A percentile compares a stretch with the other conserved stretches of the same genome.
phyloP scores from a whole-genome alignment of 2,797 vertebrate genomes.

The Sebastes miniatus region DNA sequence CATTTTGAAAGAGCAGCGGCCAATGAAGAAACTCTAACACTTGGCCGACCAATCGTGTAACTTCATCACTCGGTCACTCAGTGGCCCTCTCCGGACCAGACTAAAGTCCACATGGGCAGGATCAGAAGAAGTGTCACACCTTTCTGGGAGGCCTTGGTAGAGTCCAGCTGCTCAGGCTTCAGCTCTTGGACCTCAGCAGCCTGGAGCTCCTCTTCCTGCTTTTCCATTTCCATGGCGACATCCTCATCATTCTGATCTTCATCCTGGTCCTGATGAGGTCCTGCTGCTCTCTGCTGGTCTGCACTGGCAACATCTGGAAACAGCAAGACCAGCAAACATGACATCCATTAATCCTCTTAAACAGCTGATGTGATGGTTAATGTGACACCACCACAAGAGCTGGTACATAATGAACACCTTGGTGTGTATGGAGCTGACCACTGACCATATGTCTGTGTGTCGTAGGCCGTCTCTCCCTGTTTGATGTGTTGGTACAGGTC shows the following conservation, averaged over 20 bases:
- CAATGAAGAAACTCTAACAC: too few relatives aligned
- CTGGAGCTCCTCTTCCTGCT: constrained; percentile 82
- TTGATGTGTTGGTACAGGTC: constrained; percentile 92
- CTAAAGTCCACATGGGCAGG: neutral
- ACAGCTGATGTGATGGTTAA: too few relatives aligned
- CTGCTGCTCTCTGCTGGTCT: constrained; percentile 87
- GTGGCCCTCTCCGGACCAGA: too few relatives aligned
- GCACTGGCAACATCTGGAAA: constrained; percentile 89
- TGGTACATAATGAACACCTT: neutral
- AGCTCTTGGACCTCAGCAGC: constrained; percentile 83
- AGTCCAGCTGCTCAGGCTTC: constrained; percentile 85
- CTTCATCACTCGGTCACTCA: too few relatives aligned
- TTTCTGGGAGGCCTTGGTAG: constrained; percentile 71
- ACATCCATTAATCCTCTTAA: neutral
- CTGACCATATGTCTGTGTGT: constrained; percentile 94
- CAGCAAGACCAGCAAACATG: neutral
- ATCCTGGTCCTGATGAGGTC: constrained; percentile 71
- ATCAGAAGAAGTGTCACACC: constrained; percentile 45
- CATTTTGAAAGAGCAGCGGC: too few relatives aligned
- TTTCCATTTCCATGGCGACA: constrained; percentile 84
- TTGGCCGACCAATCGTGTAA: too few relatives aligned
- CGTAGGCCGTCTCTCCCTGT: constrained; percentile 82
- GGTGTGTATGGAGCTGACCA: neutral
- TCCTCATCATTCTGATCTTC: constrained; percentile 78
- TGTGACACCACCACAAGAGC: neutral